These are phyloP conservation scores for Mamestra brassicae DNA, from an alignment of 2,888 invertebrate genomes.

Conservation along the genomic window DNA sequence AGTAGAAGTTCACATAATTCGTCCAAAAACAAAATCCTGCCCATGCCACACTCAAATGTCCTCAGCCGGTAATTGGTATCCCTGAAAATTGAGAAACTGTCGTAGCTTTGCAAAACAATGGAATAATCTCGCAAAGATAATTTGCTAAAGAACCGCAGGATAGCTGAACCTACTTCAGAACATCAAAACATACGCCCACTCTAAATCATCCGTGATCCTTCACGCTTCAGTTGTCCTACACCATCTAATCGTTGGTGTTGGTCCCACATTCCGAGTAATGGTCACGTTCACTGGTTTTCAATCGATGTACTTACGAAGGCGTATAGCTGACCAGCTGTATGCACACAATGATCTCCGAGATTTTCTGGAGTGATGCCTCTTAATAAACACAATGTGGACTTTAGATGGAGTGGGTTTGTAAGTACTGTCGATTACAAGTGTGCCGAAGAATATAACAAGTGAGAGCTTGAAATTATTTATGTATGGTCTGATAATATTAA, in stretches of 20 bases:
- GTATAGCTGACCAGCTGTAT: conserved; percentile 58
- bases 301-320: conserved; percentile 66
- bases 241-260: conserved; percentile 40
- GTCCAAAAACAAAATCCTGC: too few species aligned
- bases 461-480: not conserved
- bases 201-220: not conserved
- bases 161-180: not conserved
- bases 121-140: not conserved
- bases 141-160: not conserved
- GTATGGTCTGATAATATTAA: not conserved
- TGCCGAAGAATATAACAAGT: conserved; percentile 3
- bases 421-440: conserved; percentile 5
- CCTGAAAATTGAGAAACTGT: not conserved
- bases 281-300: conserved; percentile 68
- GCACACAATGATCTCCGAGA: conserved; percentile 56
- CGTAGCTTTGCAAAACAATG: not conserved
- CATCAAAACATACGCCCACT: not conserved
- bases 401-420: conserved; percentile 23
- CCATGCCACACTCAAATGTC: not conserved
- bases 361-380: conserved; percentile 68
- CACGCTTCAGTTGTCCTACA: conserved; percentile 34
- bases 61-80: not conserved
- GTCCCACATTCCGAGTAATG: conserved; percentile 38
- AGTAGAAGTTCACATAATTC: too few species aligned
- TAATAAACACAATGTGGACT: conserved; percentile 50